Evolutionary conservation across 2,797 vertebrate genomes (phyloP), one percentile per base, ranked within the genome.

Genomic region (Euthynnus affinis): DNA sequence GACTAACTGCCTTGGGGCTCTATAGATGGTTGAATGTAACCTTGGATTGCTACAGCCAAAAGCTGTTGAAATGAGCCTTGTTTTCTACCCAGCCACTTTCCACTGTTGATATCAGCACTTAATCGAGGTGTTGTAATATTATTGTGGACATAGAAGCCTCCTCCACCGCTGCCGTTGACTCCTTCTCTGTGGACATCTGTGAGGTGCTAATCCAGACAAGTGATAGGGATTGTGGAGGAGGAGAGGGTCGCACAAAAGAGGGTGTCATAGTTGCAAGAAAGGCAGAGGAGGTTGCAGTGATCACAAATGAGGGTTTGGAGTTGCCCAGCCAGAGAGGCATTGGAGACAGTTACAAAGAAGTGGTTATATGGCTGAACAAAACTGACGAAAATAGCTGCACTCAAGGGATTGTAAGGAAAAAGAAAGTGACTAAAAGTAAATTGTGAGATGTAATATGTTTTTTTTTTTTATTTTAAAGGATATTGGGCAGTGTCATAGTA

Each of bases 31-130:
- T 77, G 34, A 29, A 51, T 58, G 58, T 68, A 73, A 52, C 46
- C 8, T 15, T 46, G 40, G 49, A 77, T 53, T 78, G 61, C 53
- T 64, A 48, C 48, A 59, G 71, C 46, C 27, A 70, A 59, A 70
- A 25, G 29, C 44, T 57, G 51, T 18, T 55, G n/a, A 67, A 68
- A 73, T 58, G 23, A 67, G 32, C 5, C 49, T 61, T 68, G 52
- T 58, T 69, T 68, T 77, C 52, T 20, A 46, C 63, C 49, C 25
- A 17, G 55, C 5, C 12, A 1, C 49, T 61, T 13, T 69, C 40
- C 42, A 6, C 42, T 25, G 15, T 53, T 34, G 25, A 53, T 61
- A 49, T 58, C 52, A 66, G 61, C 46, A 55, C 23, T 42, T 29
- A 23, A 13, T 9, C 14, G 49, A 53, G 42, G 51, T 37, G 32